phyloP scores from a whole-genome alignment of 1,140 invertebrate genomes.

The Drosophila serrata region DNA sequence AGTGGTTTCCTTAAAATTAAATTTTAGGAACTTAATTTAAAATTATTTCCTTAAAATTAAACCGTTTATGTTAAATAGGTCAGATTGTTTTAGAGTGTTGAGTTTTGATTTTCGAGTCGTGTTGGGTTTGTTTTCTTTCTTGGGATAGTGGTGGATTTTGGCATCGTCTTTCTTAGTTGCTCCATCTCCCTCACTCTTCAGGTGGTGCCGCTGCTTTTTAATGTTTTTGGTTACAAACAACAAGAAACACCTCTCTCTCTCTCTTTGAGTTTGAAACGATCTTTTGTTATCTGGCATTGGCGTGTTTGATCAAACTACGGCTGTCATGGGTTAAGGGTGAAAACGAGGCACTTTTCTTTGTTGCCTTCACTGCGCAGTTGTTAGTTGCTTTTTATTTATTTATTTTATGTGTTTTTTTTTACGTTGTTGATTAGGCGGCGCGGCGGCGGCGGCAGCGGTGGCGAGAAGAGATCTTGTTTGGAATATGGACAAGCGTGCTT shows the following conservation, averaged over 20 bases:
- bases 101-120: conserved; percentile 22
- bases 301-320: conserved; percentile 32
- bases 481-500: conserved; percentile 69
- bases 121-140: conserved; percentile 17
- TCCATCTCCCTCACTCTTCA: not conserved
- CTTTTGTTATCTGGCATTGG: conserved; percentile 27
- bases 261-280: conserved; percentile 30
- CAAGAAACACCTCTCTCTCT: not conserved
- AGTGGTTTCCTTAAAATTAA: not conserved
- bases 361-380: conserved; percentile 66
- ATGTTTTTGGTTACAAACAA: conserved; percentile 16
- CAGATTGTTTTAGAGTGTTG: conserved; percentile 15
- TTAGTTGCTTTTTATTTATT: conserved; percentile 32
- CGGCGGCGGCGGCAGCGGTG: conserved; percentile 37
- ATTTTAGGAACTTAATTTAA: not conserved
- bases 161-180: not conserved
- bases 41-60: not conserved
- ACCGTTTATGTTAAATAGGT: not conserved
- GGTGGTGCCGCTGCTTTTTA: not conserved
- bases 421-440: conserved; percentile 59
- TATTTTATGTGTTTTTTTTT: conserved; percentile 35
- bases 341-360: conserved; percentile 49
- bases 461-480: conserved; percentile 66
- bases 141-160: conserved; percentile 24
- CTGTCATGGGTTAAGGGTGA: conserved; percentile 46